A percentile compares a stretch with the other conserved stretches of the same genome.
phyloP scores from a whole-genome alignment of 1,140 invertebrate genomes.

The Parapsyche elsis region DNA sequence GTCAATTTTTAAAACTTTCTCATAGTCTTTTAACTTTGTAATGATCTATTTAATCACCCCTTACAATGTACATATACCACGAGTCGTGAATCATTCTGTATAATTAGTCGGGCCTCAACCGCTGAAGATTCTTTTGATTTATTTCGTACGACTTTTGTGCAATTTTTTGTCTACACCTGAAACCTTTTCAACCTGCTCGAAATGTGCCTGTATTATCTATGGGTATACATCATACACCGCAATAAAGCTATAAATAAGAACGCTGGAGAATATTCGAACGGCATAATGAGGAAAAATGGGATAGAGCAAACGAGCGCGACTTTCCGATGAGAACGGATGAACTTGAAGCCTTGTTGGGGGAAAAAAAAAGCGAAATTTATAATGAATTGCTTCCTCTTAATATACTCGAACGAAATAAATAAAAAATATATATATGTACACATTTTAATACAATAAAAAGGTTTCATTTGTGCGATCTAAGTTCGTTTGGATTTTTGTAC shows the following conservation, averaged over 20 bases:
- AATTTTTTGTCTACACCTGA: neutral
- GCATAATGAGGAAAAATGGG: conserved; percentile 28
- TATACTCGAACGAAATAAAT: no score
- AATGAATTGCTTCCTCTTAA: conserved; percentile 26
- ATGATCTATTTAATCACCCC: neutral
- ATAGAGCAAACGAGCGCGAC: conserved; percentile 29
- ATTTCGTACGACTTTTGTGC: neutral
- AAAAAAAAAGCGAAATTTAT: conserved; percentile 14
- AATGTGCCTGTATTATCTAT: neutral
- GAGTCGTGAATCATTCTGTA: no score
- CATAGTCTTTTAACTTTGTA: no score
- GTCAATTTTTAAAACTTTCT: no score
- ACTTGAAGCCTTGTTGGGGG: conserved; percentile 6
- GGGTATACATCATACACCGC: neutral
- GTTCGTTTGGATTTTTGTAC: no score
- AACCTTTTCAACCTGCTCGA: neutral
- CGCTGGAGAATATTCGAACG: conserved; percentile 18
- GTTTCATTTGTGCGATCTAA: no score
- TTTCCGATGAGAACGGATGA: conserved; percentile 21
- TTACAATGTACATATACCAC: neutral
- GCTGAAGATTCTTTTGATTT: no score
- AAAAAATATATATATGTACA: neutral
- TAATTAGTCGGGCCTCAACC: no score
- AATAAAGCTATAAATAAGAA: conserved; percentile 26
- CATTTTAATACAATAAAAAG: no score